Evolutionary conservation across 2,888 invertebrate species (phyloP).

Genomic region (Lepidonotus clava): DNA sequence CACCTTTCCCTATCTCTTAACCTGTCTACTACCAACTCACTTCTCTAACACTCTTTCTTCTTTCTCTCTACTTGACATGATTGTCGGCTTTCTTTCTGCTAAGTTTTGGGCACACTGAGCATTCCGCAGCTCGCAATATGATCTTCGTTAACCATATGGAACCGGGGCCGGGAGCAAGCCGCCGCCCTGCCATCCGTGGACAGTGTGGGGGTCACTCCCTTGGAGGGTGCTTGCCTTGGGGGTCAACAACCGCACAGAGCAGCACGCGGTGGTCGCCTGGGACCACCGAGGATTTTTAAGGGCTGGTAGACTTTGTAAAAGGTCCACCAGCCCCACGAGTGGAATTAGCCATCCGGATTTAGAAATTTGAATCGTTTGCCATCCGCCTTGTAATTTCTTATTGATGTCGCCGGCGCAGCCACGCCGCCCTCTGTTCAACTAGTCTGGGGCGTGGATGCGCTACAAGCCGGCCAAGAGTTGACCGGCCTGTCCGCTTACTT

Average conservation of each 20-base stretch:
- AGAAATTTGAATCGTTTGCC: slow-evolving; percentile 5
- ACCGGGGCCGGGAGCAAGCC: not conserved
- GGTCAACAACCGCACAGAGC: slow-evolving; percentile 18
- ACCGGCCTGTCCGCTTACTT: not conserved
- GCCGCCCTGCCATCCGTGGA: too few species aligned
- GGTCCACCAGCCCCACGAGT: not conserved
- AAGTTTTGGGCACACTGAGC: slow-evolving; percentile 45
- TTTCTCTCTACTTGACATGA: not conserved
- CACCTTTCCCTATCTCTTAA: not conserved
- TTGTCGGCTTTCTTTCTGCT: too few species aligned
- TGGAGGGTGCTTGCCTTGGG: not conserved
- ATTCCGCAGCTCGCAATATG: not conserved
- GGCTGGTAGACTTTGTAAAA: not conserved
- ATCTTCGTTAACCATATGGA: slow-evolving; percentile 6
- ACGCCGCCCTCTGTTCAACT: not conserved
- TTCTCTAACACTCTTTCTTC: not conserved
- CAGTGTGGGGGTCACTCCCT: not conserved
- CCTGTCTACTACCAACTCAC: not conserved
- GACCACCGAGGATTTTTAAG: not conserved
- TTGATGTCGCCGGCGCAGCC: not conserved
- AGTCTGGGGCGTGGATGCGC: not conserved
- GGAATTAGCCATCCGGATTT: slow-evolving; percentile 18
- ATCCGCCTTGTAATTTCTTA: not conserved
- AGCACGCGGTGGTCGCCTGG: not conserved
- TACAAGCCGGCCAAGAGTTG: not conserved